Evolutionary conservation across 2,113 vertebrate species (phyloP), one percentile per base, ranked within the genome.

Genomic region (Cygnus buccinator): DNA sequence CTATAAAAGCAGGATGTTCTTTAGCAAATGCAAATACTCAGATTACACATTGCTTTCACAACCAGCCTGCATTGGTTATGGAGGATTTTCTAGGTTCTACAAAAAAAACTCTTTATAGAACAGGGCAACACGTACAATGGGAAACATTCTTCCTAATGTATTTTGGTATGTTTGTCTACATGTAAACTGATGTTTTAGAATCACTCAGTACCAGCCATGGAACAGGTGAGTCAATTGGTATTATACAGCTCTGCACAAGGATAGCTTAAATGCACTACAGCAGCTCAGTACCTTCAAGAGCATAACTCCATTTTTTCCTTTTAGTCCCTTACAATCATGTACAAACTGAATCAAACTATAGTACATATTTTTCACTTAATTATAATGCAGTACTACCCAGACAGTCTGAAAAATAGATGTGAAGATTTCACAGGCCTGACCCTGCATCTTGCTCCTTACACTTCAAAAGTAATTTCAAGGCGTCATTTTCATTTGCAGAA

Each of bases 181-280:
- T 2, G 10, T 33, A 79, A 84, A 68, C 7, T 19, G 13, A 76
- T 79, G 18, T 48, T 71, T 77, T 4, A 22, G 21, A n/a, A 41
- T n/a, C 0, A 0, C 37, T 57, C 35, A 43, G 6, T 19, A n/a
- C 15, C n/a, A 68, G 4, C 13, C 9, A 31, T 2, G 14, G 31
- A 61, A 75, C 66, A 84, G 35, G 20, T 61, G 71, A 87, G 15
- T 44, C 15, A 89, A 23, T 3, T n/a, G 25, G 11, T 26, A 50
- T 2, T 54, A 41, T 55, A 63, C 11, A 11, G 22, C 9, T 23
- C 41, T 84, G 10, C 29, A 23, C 3, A 6, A 79, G 15, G n/a
- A 50, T 29, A 9, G 15, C 13, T 94, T 66, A 63, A 90, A 87
- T 1, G 10, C 13, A 65, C 5, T 61, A 41, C 65, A 78, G n/a